A percentile compares a stretch with the other conserved stretches of the same genome.
These are phyloP conservation scores for Parasteatoda tepidariorum DNA, from an alignment of 1,140 invertebrate genomes.

Conservation along the genomic window DNA sequence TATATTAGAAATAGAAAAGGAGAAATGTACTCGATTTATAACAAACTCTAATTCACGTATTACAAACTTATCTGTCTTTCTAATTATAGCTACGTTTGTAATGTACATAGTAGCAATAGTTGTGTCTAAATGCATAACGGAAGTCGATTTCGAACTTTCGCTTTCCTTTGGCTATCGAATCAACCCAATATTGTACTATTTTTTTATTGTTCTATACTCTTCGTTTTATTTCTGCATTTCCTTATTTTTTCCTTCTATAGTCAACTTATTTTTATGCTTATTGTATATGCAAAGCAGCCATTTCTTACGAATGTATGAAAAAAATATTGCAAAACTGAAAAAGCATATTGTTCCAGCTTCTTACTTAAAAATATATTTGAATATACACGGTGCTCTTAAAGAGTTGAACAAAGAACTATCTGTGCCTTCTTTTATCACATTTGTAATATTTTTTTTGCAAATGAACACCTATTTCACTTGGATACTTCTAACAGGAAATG, in stretches of 20 bases:
- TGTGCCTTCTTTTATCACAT: background rate
- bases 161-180: background rate
- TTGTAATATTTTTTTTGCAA: background rate
- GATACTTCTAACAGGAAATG: background rate
- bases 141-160: no score
- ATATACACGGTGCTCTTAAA: background rate
- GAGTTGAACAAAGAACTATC: background rate
- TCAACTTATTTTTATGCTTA: background rate
- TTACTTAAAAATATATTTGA: background rate
- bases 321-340: no score
- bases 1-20: no score
- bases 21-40: no score
- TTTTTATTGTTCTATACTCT: background rate
- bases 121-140: no score
- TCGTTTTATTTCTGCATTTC: background rate
- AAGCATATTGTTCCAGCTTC: background rate
- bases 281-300: background rate
- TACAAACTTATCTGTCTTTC: no score
- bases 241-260: background rate
- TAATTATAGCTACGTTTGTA: no score
- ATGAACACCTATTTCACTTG: background rate
- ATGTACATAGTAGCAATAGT: no score
- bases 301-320: no score
- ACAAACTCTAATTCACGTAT: no score
- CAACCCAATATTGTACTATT: background rate